Percentiles rank a stretch among this genome's conserved stretches.
Conservation (phyloP, 2,888 invertebrate species). For the Hemicrepidius hirtus region DNA sequence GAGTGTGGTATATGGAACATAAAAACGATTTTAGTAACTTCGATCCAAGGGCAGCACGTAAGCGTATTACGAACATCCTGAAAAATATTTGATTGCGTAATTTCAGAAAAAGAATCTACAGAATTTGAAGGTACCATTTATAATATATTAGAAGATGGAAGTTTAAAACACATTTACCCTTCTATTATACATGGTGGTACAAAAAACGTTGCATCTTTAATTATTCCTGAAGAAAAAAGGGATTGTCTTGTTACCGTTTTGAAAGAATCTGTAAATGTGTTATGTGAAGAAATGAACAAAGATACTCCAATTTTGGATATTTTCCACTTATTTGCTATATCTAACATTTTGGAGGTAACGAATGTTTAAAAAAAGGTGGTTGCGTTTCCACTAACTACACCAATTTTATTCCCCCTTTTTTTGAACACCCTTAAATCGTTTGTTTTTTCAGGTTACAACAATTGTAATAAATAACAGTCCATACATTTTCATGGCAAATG, state of each 20-base stretch:
- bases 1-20: slow-evolving; percentile 55
- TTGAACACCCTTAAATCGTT: neutral
- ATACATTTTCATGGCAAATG: slow-evolving; percentile 39
- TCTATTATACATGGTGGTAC: slow-evolving; percentile 59
- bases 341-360: neutral
- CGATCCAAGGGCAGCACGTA: no score
- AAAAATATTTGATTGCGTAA: neutral
- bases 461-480: slow-evolving; percentile 16
- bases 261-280: slow-evolving; percentile 23
- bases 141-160: slow-evolving; percentile 33
- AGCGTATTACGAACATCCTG: no score
- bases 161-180: slow-evolving; percentile 36
- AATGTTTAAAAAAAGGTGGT: no score
- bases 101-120: neutral
- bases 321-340: neutral
- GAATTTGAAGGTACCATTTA: slow-evolving; percentile 43
- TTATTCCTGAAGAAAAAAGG: slow-evolving; percentile 54
- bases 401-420: no score
- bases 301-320: neutral
- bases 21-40: slow-evolving; percentile 3
- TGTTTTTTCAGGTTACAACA: slow-evolving; percentile 16
- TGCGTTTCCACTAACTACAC: no score
- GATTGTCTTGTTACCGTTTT: slow-evolving; percentile 60
- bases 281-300: slow-evolving; percentile 25
- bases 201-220: slow-evolving; percentile 57